Conservation (phyloP, 2,113 vertebrate genomes). For the Leptobrachium ailaonicum region DNA sequence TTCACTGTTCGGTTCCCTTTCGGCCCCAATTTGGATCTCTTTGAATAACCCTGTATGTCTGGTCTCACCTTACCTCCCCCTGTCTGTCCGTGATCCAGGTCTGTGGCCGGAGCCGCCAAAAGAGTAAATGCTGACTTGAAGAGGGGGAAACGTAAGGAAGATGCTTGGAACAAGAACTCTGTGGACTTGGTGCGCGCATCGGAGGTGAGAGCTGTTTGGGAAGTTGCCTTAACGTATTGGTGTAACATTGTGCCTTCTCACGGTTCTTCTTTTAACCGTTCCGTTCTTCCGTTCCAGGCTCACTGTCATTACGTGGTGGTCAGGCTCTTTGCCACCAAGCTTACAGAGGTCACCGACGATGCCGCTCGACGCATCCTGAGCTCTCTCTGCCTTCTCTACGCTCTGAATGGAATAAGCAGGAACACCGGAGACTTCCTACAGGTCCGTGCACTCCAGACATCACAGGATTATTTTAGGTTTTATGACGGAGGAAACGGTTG, state of each 20-base stretch:
- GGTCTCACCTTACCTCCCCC: not conserved
- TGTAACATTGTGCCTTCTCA: no score
- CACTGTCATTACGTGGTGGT: constrained; percentile 94
- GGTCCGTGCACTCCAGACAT: constrained; percentile 63
- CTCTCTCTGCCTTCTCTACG: constrained; percentile 82
- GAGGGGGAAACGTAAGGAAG: constrained; percentile 78
- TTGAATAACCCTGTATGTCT: no score
- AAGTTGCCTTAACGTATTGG: no score
- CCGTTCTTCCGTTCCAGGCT: constrained; percentile 66
- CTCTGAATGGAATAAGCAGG: constrained; percentile 80
- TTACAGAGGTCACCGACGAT: constrained; percentile 73
- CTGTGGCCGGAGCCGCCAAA: constrained; percentile 86
- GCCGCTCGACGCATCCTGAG: constrained; percentile 74
- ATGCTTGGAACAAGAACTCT: constrained; percentile 91
- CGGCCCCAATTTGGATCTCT: no score
- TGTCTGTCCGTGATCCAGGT: constrained; percentile 59
- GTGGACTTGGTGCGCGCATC: constrained; percentile 91
- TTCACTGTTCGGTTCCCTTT: no score
- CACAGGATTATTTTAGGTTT: no score
- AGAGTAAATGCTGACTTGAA: constrained; percentile 83
- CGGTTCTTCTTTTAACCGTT: no score
- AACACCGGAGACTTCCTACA: constrained; percentile 89
- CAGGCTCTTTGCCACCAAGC: constrained; percentile 85
- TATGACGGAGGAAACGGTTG: no score
- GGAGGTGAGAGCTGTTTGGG: constrained; percentile 71